phyloP scores from a whole-genome alignment of 2,113 vertebrate genomes.

The Scalopus aquaticus region DNA sequence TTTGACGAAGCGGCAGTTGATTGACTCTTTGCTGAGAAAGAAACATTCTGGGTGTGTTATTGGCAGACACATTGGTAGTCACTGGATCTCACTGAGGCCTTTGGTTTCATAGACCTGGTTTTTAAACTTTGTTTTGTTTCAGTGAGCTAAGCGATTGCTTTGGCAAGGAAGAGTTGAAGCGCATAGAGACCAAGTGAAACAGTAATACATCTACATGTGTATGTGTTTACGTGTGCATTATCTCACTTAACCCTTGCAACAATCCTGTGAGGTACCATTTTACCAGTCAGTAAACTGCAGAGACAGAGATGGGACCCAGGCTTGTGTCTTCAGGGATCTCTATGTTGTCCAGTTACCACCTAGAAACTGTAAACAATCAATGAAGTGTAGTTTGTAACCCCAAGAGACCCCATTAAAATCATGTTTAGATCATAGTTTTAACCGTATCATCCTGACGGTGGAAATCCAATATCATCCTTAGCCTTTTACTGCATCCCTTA shows the following conservation, averaged over 20 bases:
- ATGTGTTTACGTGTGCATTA: background rate
- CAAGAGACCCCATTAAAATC: slow-evolving; percentile 4
- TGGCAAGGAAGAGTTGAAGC: background rate
- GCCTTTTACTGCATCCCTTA: background rate
- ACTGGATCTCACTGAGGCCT: background rate
- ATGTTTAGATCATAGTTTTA: slow-evolving; percentile 21
- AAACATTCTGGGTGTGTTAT: background rate
- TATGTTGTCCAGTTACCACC: background rate
- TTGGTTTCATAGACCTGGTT: background rate
- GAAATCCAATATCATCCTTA: background rate
- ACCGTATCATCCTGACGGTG: background rate
- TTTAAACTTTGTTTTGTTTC: slow-evolving; percentile 17
- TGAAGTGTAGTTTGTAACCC: background rate
- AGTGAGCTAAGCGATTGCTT: background rate
- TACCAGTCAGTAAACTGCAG: background rate
- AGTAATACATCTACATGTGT: background rate
- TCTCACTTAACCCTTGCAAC: background rate
- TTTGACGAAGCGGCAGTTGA: background rate
- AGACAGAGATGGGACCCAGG: background rate
- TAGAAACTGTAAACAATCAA: background rate
- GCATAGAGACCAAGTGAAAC: background rate
- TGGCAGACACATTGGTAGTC: background rate
- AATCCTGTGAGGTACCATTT: background rate
- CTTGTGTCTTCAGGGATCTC: background rate
- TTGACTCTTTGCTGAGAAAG: background rate